phyloP scores from a whole-genome alignment of 2,113 vertebrate genomes.

The Pterophyllum scalare region DNA sequence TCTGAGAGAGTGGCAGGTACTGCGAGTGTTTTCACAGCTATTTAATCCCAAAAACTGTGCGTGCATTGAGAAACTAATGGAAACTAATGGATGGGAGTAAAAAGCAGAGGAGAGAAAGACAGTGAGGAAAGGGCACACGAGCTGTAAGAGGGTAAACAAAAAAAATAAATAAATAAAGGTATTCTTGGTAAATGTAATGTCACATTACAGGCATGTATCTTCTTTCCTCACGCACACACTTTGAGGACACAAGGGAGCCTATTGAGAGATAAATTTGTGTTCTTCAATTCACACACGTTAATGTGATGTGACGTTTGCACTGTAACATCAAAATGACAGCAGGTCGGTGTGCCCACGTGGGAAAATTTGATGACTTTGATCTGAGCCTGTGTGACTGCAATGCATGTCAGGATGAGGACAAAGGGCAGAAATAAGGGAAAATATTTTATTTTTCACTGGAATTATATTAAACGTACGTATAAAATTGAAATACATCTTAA shows the following conservation, averaged over 20 bases:
- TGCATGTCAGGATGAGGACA: conserved; percentile 27
- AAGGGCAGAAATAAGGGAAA: conserved; percentile 12
- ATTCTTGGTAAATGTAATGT: conserved; percentile 35
- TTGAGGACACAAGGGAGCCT: neutral
- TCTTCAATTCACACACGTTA: conserved; percentile 24
- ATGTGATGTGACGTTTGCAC: conserved; percentile 31
- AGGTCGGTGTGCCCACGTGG: conserved; percentile 40
- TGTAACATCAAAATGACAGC: conserved; percentile 37
- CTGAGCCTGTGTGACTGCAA: conserved; percentile 12
- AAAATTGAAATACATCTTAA: conserved; percentile 8
- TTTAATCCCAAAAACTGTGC: conserved; percentile 43
- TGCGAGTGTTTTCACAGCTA: conserved; percentile 41
- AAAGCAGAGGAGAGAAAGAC: conserved; percentile 28
- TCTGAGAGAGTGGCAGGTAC: conserved; percentile 47
- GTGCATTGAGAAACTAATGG: conserved; percentile 36
- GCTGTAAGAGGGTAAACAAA: neutral
- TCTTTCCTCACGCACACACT: neutral
- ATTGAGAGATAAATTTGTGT: neutral
- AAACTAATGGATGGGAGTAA: conserved; percentile 46
- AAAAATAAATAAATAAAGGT: conserved; percentile 35
- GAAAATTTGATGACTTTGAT: conserved; percentile 49
- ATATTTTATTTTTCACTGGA: neutral
- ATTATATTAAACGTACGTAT: neutral
- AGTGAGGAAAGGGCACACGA: neutral
- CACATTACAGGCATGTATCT: neutral